Percentiles rank a stretch among this genome's conserved stretches.
These are phyloP conservation scores for Drosophila borborema DNA, from an alignment of 2,888 invertebrate genomes.

Conservation along the genomic window DNA sequence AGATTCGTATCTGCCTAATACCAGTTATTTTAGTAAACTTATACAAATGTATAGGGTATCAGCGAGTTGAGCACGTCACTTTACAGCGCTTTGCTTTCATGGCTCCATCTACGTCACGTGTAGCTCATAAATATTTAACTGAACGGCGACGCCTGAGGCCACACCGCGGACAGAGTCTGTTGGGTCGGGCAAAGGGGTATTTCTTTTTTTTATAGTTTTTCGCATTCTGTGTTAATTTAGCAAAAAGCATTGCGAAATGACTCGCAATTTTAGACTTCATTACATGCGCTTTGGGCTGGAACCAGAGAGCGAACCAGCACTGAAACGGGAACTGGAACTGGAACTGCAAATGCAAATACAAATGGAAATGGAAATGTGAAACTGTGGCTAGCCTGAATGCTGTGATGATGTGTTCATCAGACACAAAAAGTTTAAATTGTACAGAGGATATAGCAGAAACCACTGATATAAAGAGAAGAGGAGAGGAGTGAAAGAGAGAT, in stretches of 20 bases:
- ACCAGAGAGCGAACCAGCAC: constrained; percentile 17
- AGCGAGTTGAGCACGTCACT: background rate
- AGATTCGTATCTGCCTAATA: no score
- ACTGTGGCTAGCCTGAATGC: constrained; percentile 7
- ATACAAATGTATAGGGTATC: background rate
- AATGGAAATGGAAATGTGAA: constrained; percentile 9
- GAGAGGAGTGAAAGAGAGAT: background rate
- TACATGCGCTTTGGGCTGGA: constrained; percentile 52
- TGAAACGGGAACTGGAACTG: constrained; percentile 8
- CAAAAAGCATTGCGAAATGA: constrained; percentile 77
- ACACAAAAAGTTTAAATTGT: constrained; percentile 33
- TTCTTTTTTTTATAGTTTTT: constrained; percentile 60
- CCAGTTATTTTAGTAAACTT: no score
- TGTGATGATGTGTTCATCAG: constrained; percentile 1
- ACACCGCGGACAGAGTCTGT: constrained; percentile 20
- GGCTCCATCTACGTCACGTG: constrained; percentile 62
- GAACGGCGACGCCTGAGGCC: constrained; percentile 33
- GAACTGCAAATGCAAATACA: constrained; percentile 3
- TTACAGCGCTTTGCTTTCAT: constrained; percentile 33
- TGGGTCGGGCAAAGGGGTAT: constrained; percentile 15
- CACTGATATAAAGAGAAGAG: background rate
- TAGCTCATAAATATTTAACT: constrained; percentile 69
- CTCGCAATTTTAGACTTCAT: constrained; percentile 75
- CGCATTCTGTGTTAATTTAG: constrained; percentile 70
- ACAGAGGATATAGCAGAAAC: constrained; percentile 36